Evolutionary conservation across 1,140 invertebrate genomes (phyloP).

Genomic region (Cydia pomonella): DNA sequence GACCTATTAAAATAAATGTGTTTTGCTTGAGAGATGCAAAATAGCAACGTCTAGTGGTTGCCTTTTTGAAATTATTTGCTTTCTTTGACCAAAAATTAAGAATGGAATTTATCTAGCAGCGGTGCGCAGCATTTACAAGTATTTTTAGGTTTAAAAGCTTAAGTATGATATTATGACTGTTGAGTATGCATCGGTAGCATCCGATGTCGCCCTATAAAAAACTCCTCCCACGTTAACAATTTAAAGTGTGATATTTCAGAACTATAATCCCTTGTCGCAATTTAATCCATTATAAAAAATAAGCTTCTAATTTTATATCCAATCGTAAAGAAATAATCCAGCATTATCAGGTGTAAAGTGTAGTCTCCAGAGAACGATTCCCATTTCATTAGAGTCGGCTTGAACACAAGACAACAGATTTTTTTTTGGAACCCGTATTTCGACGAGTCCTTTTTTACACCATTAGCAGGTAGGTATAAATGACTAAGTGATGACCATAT

Average conservation of each 20-base stretch:
- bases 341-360: slow-evolving; percentile 34
- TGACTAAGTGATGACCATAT: slow-evolving; percentile 22
- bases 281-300: slow-evolving; percentile 18
- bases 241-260: slow-evolving; percentile 27
- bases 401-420: slow-evolving; percentile 30
- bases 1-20: not conserved
- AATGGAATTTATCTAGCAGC: not conserved
- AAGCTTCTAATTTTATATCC: slow-evolving; percentile 29
- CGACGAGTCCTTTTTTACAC: slow-evolving; percentile 35
- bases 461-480: slow-evolving; percentile 38
- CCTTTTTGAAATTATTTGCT: not conserved
- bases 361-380: slow-evolving; percentile 23
- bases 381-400: slow-evolving; percentile 36
- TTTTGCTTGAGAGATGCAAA: not conserved
- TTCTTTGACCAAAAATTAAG: not conserved
- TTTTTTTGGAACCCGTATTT: slow-evolving; percentile 27
- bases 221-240: not conserved
- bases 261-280: slow-evolving; percentile 9
- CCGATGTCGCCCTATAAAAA: not conserved
- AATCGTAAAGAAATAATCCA: slow-evolving; percentile 36
- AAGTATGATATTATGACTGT: not conserved
- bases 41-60: not conserved
- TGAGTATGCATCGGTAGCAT: slow-evolving; percentile 15
- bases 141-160: not conserved
- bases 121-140: not conserved